phyloP scores from a whole-genome alignment of 2,113 vertebrate species.

The Phylloscopus trochiloides region DNA sequence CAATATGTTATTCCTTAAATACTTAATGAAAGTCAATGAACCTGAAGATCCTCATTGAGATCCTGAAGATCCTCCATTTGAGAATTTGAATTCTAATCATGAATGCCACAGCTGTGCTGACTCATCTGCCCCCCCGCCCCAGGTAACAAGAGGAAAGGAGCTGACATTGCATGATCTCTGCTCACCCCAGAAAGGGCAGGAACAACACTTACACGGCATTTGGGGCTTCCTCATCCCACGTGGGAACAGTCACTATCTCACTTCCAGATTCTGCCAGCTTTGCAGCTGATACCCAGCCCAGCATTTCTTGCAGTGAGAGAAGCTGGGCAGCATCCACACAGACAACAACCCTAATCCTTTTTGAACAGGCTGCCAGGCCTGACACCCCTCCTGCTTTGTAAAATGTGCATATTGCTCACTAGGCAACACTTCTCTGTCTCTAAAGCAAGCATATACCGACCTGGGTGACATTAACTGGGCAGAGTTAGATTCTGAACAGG shows the following conservation, averaged over 20 bases:
- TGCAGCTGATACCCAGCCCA: not conserved
- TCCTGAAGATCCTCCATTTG: not conserved
- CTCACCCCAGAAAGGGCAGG: not conserved
- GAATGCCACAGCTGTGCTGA: not conserved
- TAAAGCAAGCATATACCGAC: not conserved
- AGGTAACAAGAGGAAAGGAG: not conserved
- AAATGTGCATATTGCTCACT: not conserved
- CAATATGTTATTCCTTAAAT: not conserved
- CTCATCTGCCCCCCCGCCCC: accelerated
- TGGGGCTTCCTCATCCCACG: accelerated
- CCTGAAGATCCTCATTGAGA: not conserved
- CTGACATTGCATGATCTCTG: too few species aligned
- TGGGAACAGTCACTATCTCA: not conserved
- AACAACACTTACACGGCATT: accelerated
- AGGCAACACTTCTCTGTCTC: not conserved
- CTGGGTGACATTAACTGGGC: not conserved
- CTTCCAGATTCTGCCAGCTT: not conserved
- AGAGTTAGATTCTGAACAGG: not conserved
- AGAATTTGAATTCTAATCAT: not conserved
- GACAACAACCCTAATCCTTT: not conserved
- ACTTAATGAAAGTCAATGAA: not conserved
- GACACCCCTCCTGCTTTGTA: not conserved
- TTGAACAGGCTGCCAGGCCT: not conserved
- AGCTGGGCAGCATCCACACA: not conserved
- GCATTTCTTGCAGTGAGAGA: not conserved